Evolutionary conservation across 2,888 invertebrate genomes (phyloP), one percentile per base, ranked within the genome.

Genomic region (Camptogramma bilineatum): DNA sequence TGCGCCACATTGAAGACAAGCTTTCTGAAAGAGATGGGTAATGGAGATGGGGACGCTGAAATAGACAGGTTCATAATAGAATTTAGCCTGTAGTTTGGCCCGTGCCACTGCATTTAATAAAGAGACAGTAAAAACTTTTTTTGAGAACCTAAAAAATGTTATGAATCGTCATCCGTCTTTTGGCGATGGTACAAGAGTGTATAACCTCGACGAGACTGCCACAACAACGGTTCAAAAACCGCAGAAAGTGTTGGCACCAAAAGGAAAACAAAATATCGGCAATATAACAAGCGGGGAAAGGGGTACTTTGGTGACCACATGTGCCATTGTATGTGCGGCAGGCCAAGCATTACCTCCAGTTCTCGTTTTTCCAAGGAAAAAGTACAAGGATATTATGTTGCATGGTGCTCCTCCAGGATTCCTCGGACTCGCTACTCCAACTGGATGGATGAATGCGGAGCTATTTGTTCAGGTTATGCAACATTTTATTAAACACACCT

Each of bases 241-340:
- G 34, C 34, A 34, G 34, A 34, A 34, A 34, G 34, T 34, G 34
- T 34, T 34, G 34, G 34, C 34, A 34, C 34, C 34, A 34, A 34
- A 34, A 2, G 34, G 34, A 34, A 34, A 34, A 2, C 34, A 34
- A 2, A 56, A 56, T 56, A 46, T 56, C 17, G 39, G 48, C 17
- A 46, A 56, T 34, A 48, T 56, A 47, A 56, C 48, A 17, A 56
- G 48, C 48, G 34, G 50, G 24, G 57, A 50, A 50, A 21, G 34
- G 47, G 19, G 50, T 16, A 58, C 28, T 19, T 51, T 58, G 28
- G 51, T 58, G 18, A 58, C 58, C n/a, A 58, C 58, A 42, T 58
- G 58, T 58, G 58, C 42, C 13, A 58, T 58, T 42, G 57, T 57
- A 21, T 57, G 50, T 39, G 57, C 42, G 19, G 18, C 51, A 39